These are phyloP conservation scores for Petromus typicus DNA, from an alignment of 2,113 vertebrate species.

Conservation along the genomic window DNA sequence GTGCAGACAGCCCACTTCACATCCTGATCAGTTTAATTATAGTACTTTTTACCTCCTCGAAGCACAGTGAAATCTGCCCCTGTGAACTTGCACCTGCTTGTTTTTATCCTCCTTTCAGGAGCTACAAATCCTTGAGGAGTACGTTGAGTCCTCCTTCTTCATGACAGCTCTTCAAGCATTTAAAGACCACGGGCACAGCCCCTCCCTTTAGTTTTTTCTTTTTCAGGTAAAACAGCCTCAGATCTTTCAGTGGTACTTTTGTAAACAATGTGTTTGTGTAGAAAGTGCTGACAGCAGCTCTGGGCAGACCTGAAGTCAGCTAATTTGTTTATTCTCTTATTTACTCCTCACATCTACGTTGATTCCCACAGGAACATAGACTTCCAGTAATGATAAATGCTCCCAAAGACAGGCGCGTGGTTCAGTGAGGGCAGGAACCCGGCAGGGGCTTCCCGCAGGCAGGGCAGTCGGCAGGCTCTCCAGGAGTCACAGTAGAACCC, in stretches of 20 bases:
- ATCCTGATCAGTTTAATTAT: slow-evolving; percentile 22
- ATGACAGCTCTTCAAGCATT: background rate
- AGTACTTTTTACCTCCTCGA: slow-evolving; percentile 21
- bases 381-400: background rate
- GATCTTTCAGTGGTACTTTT: background rate
- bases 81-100: slow-evolving; percentile 27
- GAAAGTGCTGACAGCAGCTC: background rate
- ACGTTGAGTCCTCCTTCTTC: background rate
- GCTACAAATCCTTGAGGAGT: background rate
- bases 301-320: background rate
- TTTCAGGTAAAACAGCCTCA: slow-evolving; percentile 5
- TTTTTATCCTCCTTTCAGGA: slow-evolving; percentile 31
- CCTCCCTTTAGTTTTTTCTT: too few relatives aligned
- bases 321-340: slow-evolving; percentile 24
- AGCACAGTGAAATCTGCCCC: background rate
- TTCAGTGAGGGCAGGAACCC: background rate
- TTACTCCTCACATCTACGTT: background rate
- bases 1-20: background rate
- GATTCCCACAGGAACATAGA: background rate
- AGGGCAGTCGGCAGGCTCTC: background rate
- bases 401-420: background rate
- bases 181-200: too few relatives aligned
- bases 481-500: background rate
- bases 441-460: background rate
- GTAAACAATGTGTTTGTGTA: background rate